A percentile compares a stretch with the other conserved stretches of the same genome.
phyloP scores from a whole-genome alignment of 1,140 invertebrate species.

The Drosophila elegans region DNA sequence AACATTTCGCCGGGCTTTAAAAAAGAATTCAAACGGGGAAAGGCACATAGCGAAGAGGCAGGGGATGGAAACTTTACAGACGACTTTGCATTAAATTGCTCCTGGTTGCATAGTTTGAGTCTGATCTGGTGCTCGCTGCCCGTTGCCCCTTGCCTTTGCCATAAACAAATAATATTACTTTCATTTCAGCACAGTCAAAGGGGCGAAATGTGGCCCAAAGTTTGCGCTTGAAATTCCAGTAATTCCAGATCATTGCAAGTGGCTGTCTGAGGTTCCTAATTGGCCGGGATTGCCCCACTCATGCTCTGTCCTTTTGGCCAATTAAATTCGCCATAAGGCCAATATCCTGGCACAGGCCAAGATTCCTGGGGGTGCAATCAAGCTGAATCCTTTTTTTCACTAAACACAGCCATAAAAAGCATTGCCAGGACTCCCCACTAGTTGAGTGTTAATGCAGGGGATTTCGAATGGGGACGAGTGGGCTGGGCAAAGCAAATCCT shows the following conservation, averaged over 20 bases:
- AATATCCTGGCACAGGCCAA: constrained; percentile 15
- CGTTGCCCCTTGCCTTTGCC: constrained; percentile 12
- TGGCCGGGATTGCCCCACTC: constrained; percentile 29
- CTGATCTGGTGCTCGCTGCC: constrained; percentile 1
- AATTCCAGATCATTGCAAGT: constrained; percentile 30
- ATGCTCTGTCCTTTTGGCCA: constrained; percentile 7
- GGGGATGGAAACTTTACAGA: constrained; percentile 63
- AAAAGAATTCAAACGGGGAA: constrained; percentile 25
- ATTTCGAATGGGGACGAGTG: constrained; percentile 12
- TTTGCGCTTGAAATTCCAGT: background rate
- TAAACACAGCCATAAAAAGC: constrained; percentile 78
- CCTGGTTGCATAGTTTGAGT: constrained; percentile 42
- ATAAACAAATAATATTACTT: constrained; percentile 63
- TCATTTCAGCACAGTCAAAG: background rate
- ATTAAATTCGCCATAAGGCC: constrained; percentile 39
- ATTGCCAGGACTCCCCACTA: constrained; percentile 64
- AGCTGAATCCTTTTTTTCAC: constrained; percentile 75
- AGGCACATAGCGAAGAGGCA: constrained; percentile 6
- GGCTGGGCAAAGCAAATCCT: constrained; percentile 47
- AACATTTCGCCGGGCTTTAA: constrained; percentile 67
- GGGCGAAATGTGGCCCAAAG: background rate
- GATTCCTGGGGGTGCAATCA: constrained; percentile 65
- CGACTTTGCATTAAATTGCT: constrained; percentile 65
- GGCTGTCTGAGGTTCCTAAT: constrained; percentile 37
- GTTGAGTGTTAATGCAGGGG: constrained; percentile 76